A percentile compares a stretch with the other conserved stretches of the same genome.
Evolutionary conservation across 2,113 vertebrate genomes (phyloP).

Genomic region (Oncorhynchus masou): DNA sequence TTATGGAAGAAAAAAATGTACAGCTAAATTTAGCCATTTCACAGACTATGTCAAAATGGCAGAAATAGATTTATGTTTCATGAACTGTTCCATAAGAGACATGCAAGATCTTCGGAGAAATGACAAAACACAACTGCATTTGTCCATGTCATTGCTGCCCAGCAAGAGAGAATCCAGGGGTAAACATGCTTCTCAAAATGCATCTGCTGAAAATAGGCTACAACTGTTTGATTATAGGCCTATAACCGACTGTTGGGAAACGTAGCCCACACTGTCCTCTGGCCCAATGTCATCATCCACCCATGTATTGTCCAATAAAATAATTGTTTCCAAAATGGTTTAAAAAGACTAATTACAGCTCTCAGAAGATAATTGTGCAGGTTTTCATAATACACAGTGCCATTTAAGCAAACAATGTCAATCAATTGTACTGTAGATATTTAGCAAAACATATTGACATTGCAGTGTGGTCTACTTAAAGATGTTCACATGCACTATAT

Average conservation of each 20-base stretch:
- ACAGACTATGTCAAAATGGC: not conserved
- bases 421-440: too few species aligned
- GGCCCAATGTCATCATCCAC: too few species aligned
- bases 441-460: too few species aligned
- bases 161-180: not conserved
- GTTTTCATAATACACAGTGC: too few species aligned
- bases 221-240: not conserved
- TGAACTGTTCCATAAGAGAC: conserved; percentile 4
- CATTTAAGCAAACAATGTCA: too few species aligned
- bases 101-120: not conserved
- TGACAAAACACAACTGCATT: not conserved
- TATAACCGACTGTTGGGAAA: not conserved
- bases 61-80: conserved; percentile 1
- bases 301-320: not conserved
- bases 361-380: not conserved
- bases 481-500: too few species aligned
- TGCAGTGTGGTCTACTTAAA: too few species aligned
- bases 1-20: not conserved
- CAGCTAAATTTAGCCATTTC: not conserved
- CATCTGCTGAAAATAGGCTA: not conserved
- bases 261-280: too few species aligned
- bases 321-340: not conserved
- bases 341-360: not conserved
- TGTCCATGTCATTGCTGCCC: not conserved
- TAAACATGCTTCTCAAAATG: conserved; percentile 1